Evolutionary conservation across 2,888 invertebrate species (phyloP), one percentile per base, ranked within the genome.

Genomic region (Ditula angustiorana): DNA sequence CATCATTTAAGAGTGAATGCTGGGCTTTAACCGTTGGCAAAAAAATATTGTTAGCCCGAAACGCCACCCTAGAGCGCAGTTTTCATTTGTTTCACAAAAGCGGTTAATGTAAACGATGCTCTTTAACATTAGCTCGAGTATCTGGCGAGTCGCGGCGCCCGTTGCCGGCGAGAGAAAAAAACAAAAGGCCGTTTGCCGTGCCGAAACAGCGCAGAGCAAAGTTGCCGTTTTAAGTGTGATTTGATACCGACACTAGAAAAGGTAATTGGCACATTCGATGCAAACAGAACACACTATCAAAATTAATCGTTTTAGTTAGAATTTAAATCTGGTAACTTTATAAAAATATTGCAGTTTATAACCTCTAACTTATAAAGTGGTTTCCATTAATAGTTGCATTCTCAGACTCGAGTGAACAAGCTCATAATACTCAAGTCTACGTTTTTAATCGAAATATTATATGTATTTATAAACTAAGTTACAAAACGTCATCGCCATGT

Each of bases 71-170:
- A 72, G 85, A 83, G 86, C 80, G 75, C 82, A 82, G 81, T 85
- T 86, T 84, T 79, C 87, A 86, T 87, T 88, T 86, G 84, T 86
- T 85, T 81, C 81, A 83, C 86, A 83, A 82, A 87, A 82, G 82
- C 83, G 83, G 83, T 85, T 87, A 86, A 86, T 85, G 83, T 83
- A 84, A 86, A 85, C 78, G 81, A 79, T 74, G 80, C 80, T 84
- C 79, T 83, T 87, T 85, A 85, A 82, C 84, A 83, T 87, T 86
- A 87, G 79, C 86, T 82, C 81, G 81, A 86, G 87, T 86, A 84
- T 85, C 79, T 78, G 74, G 74, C 76, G 74, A 75, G 79, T 78
- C 78, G 74, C 21, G 53, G 53, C 74, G 75, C 73, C 74, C 57
- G 60, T 65, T 69, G 70, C 69, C 64, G 61, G 61, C 65, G 55